phyloP scores from a whole-genome alignment of 2,797 vertebrate genomes.

The Luscinia megarhynchos region DNA sequence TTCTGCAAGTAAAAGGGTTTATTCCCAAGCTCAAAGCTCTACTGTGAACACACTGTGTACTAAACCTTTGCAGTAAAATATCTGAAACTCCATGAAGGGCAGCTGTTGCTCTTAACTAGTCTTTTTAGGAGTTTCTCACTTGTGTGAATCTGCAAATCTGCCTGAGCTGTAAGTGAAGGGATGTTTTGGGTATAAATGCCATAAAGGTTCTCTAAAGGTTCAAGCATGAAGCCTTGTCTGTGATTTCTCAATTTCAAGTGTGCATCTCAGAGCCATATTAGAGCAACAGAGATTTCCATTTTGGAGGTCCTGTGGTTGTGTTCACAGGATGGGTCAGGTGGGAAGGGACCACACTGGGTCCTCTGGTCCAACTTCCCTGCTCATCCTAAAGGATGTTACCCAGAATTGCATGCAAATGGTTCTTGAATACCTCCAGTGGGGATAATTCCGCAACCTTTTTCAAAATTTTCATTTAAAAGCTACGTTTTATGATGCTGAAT shows the following conservation, averaged over 20 bases:
- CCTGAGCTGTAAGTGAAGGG: background rate
- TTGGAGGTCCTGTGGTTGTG: background rate
- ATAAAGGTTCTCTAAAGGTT: background rate
- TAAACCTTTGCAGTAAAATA: background rate
- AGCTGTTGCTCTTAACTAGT: background rate
- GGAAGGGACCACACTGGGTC: background rate
- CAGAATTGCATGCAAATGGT: background rate
- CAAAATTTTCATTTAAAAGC: background rate
- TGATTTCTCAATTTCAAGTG: background rate
- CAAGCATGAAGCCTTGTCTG: background rate
- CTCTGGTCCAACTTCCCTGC: background rate
- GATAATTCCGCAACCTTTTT: accelerated
- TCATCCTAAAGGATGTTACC: accelerated
- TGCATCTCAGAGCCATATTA: background rate
- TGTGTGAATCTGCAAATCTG: background rate
- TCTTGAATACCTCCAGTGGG: background rate
- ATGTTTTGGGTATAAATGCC: background rate
- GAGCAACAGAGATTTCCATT: background rate
- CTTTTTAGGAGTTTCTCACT: background rate
- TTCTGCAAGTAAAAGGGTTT: background rate
- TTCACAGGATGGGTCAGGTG: background rate
- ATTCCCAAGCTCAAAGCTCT: background rate
- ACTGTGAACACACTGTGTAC: accelerated
- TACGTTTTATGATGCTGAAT: background rate
- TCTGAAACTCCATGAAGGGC: background rate